Evolutionary conservation across 2,797 vertebrate species (phyloP), one percentile per base, ranked within the genome.

Genomic region (Schizopygopsis malacanthus): DNA sequence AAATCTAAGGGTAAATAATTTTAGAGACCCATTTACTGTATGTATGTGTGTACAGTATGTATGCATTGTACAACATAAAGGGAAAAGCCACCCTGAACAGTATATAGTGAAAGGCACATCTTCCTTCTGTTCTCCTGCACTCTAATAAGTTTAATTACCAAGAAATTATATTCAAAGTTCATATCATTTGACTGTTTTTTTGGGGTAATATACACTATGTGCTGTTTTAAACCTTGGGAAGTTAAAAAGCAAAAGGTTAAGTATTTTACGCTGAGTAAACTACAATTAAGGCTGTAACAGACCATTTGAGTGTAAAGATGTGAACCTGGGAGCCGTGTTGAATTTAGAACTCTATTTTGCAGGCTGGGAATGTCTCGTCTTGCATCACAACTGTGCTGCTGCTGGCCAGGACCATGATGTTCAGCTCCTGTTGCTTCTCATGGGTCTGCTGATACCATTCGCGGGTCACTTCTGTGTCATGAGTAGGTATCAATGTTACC

Each of bases 381-480:
- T 99, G 98, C 98, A 99, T 99, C 90, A 99, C 98, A 15, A 99
- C 98, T 0, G 98, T 99, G 95, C 98, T 99, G 96, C 98, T 99
- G 95, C 98, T 99, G 63, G 98, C 98, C 94, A 99, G 93, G 73
- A 99, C 98, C 96, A 99, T 97, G 93, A 99, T 96, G 91, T 99
- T 99, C 83, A 99, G 95, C 90, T 99, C 98, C 91, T 98, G 98
- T 94, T 99, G 98, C 91, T 96, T 96, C 94, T 99, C 97, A 1
- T 99, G 98, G 2, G 97, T 99, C 94, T 99, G 98, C 91, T 99
- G 98, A 93, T 99, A 99, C 98, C 98, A 99, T 89, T 99, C 98
- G 3, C 98, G 96, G 56, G 97, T 99, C 92, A 99, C 98, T 89
- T 99, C 98, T 0, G 98, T 97, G 93, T 99, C 98, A 10, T 99